Conservation (phyloP, 2,797 vertebrate species). For the Discoglossus pictus region DNA sequence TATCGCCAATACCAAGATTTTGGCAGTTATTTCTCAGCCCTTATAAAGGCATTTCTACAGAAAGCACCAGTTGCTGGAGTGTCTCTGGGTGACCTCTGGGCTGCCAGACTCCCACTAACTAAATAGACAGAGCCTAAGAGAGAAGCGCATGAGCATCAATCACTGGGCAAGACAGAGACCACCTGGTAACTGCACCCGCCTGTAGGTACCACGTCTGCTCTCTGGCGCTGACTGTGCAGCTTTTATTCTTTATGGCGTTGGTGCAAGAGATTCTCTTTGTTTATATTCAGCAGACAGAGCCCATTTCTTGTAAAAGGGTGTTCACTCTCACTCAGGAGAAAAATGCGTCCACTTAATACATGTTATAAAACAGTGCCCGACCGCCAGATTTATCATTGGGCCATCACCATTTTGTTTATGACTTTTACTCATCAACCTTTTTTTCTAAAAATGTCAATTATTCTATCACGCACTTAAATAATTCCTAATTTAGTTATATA, state of each 20-base stretch:
- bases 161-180: constrained; percentile 66
- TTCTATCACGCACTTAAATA: too few species aligned
- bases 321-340: constrained; percentile 18
- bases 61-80: constrained; percentile 67
- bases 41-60: constrained; percentile 64
- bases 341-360: too few species aligned
- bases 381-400: too few species aligned
- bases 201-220: constrained; percentile 51
- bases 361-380: too few species aligned
- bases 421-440: too few species aligned
- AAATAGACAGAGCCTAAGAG: constrained; percentile 69
- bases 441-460: too few species aligned
- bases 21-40: constrained; percentile 35
- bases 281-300: constrained; percentile 54
- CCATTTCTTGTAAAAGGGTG: constrained; percentile 47
- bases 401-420: too few species aligned
- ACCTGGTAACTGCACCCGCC: constrained; percentile 61
- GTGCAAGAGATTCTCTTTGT: constrained; percentile 54
- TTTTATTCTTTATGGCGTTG: constrained; percentile 59
- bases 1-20: too few species aligned
- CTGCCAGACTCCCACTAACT: constrained; percentile 66
- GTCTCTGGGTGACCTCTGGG: constrained; percentile 68
- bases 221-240: constrained; percentile 61
- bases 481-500: too few species aligned
- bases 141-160: constrained; percentile 63